Evolutionary conservation across 1,140 invertebrate genomes (phyloP).

Genomic region (Sminthurides bifidus): DNA sequence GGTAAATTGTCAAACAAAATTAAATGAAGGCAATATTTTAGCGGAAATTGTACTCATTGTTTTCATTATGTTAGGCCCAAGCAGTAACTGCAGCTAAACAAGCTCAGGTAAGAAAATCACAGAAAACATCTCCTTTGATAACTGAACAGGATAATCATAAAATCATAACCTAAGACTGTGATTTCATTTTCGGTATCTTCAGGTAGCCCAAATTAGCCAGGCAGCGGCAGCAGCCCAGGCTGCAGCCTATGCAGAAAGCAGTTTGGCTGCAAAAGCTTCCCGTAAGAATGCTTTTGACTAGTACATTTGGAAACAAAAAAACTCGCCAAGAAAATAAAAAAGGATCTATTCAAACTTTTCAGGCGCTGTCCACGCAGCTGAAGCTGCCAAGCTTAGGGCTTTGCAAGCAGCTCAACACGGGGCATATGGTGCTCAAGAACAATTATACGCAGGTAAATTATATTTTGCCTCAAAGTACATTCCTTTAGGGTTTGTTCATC

Average conservation of each 20-base stretch:
- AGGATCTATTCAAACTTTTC: too few species aligned
- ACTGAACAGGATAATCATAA: too few species aligned
- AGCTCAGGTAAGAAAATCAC: not conserved
- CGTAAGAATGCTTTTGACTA: too few species aligned
- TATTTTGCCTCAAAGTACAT: too few species aligned
- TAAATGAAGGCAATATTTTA: not conserved
- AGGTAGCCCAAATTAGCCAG: conserved; percentile 9
- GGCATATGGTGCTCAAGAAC: conserved; percentile 12
- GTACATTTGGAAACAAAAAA: too few species aligned
- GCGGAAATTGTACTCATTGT: not conserved
- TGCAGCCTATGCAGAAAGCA: conserved; percentile 23
- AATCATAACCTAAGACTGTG: too few species aligned
- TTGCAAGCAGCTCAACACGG: conserved; percentile 13
- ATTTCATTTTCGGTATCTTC: too few species aligned
- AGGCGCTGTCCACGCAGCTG: conserved; percentile 16
- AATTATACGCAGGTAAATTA: conserved; percentile 14
- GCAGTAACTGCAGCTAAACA: conserved; percentile 24
- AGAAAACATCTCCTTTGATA: not conserved
- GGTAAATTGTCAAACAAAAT: conserved; percentile 3
- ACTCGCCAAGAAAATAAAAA: too few species aligned
- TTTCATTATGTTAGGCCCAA: conserved; percentile 17
- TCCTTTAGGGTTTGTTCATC: too few species aligned
- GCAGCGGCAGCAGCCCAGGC: conserved; percentile 24
- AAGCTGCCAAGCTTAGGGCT: conserved; percentile 11
- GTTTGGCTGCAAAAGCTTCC: conserved; percentile 16